Evolutionary conservation across 2,888 invertebrate species (phyloP).

Genomic region (Tachina grossa): DNA sequence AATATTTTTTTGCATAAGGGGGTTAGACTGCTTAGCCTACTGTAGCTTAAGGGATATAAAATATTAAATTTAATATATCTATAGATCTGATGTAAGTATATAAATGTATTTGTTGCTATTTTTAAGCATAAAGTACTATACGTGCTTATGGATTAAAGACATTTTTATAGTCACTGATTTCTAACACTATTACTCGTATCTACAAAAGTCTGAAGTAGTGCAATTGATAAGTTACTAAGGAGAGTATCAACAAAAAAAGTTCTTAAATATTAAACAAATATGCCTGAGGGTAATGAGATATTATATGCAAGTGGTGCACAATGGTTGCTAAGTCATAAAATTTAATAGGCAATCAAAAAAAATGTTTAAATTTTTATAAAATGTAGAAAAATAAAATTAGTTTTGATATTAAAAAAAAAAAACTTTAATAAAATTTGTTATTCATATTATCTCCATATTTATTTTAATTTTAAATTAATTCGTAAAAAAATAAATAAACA

Average conservation of each 20-base stretch:
- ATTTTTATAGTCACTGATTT: conserved; percentile 27
- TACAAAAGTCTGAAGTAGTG: background rate
- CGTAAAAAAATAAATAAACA: no score
- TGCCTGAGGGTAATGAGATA: no score
- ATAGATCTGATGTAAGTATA: background rate
- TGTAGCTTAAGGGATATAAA: conserved; percentile 8
- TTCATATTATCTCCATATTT: no score
- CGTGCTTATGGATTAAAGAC: conserved; percentile 21
- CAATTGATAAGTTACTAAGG: conserved; percentile 12
- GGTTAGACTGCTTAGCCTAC: rapidly evolving
- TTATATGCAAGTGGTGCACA: no score
- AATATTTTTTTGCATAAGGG: no score
- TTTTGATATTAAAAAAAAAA: no score
- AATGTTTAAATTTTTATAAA: no score
- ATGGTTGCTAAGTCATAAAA: no score
- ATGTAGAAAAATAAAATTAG: no score
- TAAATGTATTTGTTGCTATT: conserved; percentile 34
- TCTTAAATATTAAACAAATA: background rate
- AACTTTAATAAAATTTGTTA: no score
- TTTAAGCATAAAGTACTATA: conserved; percentile 24
- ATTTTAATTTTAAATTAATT: no score
- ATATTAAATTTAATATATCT: conserved; percentile 24
- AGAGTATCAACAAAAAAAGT: background rate
- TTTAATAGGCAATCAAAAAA: no score
- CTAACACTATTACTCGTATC: conserved; percentile 4